These are phyloP conservation scores for Noctilio leporinus DNA, from an alignment of 2,113 vertebrate species.

Conservation along the genomic window DNA sequence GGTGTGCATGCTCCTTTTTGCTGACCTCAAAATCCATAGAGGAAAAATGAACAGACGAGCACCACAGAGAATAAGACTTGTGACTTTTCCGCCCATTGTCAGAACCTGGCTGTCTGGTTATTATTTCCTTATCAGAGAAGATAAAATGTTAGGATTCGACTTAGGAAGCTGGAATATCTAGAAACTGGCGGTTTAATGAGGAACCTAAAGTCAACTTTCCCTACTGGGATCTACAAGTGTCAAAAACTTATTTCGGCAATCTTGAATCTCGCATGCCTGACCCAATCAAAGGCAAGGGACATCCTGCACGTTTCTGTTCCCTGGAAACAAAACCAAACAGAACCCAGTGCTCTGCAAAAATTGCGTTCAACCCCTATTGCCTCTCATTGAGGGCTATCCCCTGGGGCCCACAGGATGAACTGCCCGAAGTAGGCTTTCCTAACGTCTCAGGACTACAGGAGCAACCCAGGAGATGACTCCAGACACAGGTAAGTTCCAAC, in stretches of 20 bases:
- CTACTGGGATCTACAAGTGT: background rate
- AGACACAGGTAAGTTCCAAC: background rate
- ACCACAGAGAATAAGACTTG: background rate
- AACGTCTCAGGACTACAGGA: background rate
- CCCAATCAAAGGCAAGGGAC: background rate
- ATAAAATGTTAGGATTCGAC: accelerated
- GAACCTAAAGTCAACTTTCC: background rate
- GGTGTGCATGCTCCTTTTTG: background rate
- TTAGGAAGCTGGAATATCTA: background rate
- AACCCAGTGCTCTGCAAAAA: background rate
- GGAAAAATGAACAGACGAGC: background rate
- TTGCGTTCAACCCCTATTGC: background rate
- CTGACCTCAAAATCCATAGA: background rate
- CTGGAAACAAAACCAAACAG: background rate
- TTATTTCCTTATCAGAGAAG: background rate
- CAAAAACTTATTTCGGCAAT: background rate
- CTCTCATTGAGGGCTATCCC: background rate
- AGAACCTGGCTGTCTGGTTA: background rate
- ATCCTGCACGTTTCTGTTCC: background rate
- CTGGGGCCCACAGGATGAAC: background rate
- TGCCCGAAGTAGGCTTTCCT: background rate
- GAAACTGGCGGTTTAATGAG: background rate
- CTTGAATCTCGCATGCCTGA: background rate
- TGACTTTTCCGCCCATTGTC: background rate
- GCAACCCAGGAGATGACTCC: background rate